Conservation (phyloP, 2,797 vertebrate genomes). For the Hafferia zeledoni region DNA sequence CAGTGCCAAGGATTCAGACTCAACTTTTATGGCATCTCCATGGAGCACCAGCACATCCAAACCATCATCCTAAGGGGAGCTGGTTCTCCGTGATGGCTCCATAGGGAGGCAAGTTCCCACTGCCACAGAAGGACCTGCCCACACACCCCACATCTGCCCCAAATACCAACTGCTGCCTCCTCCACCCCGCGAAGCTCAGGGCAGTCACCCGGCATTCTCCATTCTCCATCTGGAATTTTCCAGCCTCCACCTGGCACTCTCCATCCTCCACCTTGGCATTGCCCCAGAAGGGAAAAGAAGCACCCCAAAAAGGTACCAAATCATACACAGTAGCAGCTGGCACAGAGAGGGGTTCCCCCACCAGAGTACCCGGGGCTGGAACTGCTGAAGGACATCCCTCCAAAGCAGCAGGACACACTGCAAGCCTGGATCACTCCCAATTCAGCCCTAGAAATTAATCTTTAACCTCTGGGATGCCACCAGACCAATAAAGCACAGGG, state of each 20-base stretch:
- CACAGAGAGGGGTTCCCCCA: fast-evolving
- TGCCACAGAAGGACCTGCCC: neutral
- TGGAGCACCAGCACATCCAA: neutral
- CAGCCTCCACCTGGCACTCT: too few species aligned
- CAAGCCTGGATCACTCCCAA: fast-evolving
- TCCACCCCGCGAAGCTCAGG: neutral
- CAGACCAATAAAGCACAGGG: neutral
- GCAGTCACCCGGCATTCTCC: fast-evolving
- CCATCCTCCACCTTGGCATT: neutral
- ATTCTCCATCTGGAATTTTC: neutral
- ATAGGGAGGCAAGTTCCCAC: neutral
- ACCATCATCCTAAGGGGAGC: neutral
- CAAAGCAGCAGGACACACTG: neutral
- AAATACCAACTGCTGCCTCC: neutral
- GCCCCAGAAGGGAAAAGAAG: neutral
- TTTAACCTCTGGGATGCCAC: neutral
- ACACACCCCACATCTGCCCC: fast-evolving
- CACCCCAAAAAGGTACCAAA: neutral
- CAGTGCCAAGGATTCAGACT: fast-evolving
- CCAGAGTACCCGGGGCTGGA: fast-evolving
- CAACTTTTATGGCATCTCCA: neutral
- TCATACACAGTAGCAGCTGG: fast-evolving
- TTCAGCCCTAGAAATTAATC: neutral
- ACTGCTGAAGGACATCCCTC: neutral
- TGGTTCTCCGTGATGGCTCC: neutral